These are phyloP conservation scores for Axea sp. DNA, from an alignment of 2,888 invertebrate species.

Conservation along the genomic window DNA sequence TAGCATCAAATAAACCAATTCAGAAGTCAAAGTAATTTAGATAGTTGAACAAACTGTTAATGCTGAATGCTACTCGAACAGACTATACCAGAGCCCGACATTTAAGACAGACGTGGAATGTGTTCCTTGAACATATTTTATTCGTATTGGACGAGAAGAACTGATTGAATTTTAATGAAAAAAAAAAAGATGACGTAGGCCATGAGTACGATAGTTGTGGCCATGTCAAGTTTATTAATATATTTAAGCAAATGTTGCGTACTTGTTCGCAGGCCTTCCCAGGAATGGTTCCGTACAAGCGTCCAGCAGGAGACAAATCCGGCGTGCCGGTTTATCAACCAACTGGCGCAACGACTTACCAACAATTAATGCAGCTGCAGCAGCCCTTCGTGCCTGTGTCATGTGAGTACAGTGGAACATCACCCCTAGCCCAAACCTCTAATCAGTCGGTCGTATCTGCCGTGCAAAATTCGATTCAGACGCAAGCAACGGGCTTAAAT, in stretches of 20 bases:
- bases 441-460: conserved; percentile 77
- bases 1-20: too few species aligned
- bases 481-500: conserved; percentile 67
- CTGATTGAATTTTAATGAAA: too few species aligned
- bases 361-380: conserved; percentile 96
- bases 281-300: conserved; percentile 97
- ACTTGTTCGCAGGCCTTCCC: conserved; percentile 89
- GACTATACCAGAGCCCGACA: conserved; percentile 27
- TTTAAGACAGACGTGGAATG: conserved; percentile 20
- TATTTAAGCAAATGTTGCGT: conserved; percentile 32
- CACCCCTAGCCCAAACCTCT: conserved; percentile 81
- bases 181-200: too few species aligned
- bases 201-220: too few species aligned
- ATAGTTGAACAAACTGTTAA: too few species aligned
- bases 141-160: too few species aligned
- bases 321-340: conserved; percentile 98
- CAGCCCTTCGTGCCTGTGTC: conserved; percentile 99
- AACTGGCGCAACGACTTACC: conserved; percentile 91
- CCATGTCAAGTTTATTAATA: not conserved
- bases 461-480: conserved; percentile 71
- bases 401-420: conserved; percentile 96
- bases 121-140: conserved; percentile 44
- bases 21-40: too few species aligned
- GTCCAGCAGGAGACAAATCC: conserved; percentile 97
- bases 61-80: conserved; percentile 8